Conservation (phyloP, 2,113 vertebrate genomes). For the Sander vitreus region DNA sequence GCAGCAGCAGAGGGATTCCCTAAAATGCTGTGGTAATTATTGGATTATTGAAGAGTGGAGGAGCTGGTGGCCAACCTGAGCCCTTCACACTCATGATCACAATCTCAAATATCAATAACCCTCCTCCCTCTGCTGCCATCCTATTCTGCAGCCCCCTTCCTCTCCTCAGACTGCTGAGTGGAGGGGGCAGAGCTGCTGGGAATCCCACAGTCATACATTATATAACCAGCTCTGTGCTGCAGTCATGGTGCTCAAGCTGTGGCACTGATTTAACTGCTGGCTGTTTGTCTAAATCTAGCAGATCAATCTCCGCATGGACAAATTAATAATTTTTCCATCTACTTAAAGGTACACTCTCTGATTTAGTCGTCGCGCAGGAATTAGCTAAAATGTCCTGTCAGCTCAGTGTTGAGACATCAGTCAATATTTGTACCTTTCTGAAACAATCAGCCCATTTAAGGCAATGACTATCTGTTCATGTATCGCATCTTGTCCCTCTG, state of each 20-base stretch:
- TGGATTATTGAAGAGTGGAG: slow-evolving; percentile 69
- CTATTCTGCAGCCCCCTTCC: slow-evolving; percentile 41
- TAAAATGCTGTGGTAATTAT: slow-evolving; percentile 62
- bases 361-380: not conserved
- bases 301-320: slow-evolving; percentile 61
- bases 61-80: slow-evolving; percentile 59
- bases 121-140: slow-evolving; percentile 55
- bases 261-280: slow-evolving; percentile 74
- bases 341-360: slow-evolving; percentile 24
- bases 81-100: slow-evolving; percentile 65
- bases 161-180: slow-evolving; percentile 62
- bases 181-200: slow-evolving; percentile 74
- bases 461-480: not conserved
- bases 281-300: slow-evolving; percentile 66
- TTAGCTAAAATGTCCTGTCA: slow-evolving; percentile 4
- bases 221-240: slow-evolving; percentile 72
- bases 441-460: not conserved
- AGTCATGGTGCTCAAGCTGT: slow-evolving; percentile 70
- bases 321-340: slow-evolving; percentile 36
- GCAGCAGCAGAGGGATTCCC: slow-evolving; percentile 44
- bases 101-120: slow-evolving; percentile 54
- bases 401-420: not conserved
- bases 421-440: not conserved
- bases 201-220: slow-evolving; percentile 77
- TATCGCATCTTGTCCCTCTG: not conserved